These are phyloP conservation scores for Nasonia giraulti DNA, from an alignment of 1,140 invertebrate genomes.

Conservation along the genomic window DNA sequence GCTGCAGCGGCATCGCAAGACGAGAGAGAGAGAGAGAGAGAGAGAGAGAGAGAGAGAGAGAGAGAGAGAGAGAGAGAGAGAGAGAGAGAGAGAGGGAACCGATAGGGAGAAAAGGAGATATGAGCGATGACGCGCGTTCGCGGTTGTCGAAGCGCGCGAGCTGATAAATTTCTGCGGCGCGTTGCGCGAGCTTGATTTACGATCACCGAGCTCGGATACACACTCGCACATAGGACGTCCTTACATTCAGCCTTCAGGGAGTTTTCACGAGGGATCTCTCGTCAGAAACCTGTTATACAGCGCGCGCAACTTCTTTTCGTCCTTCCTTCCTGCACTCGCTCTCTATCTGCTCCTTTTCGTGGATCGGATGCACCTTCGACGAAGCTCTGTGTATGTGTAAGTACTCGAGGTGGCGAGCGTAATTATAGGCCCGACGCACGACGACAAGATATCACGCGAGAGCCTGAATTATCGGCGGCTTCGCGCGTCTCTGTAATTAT, in stretches of 20 bases:
- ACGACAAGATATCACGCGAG: constrained; percentile 35
- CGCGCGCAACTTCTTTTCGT: constrained; percentile 9
- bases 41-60: constrained; percentile 17
- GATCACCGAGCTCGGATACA: constrained; percentile 2
- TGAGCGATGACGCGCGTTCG: constrained; percentile 47
- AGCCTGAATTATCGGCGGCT: constrained; percentile 37
- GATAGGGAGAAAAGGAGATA: constrained; percentile 19
- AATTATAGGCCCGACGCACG: constrained; percentile 24
- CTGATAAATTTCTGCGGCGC: constrained; percentile 47
- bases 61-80: constrained; percentile 25
- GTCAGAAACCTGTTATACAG: constrained; percentile 43
- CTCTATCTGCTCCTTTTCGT: not conserved
- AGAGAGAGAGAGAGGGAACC: constrained; percentile 28
- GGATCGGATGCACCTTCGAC: constrained; percentile 4
- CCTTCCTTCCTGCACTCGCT: not conserved
- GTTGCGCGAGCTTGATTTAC: constrained; percentile 48
- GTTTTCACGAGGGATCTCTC: constrained; percentile 46
- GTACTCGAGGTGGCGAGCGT: constrained; percentile 39
- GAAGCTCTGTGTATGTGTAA: not conserved
- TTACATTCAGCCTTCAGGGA: constrained; percentile 45
- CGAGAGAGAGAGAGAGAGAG: constrained; percentile 28
- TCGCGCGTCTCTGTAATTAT: constrained; percentile 47
- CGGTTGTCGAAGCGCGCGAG: constrained; percentile 47
- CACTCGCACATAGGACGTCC: not conserved
- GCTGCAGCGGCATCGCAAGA: constrained; percentile 25